Base-by-base conservation (phyloP, 2,888 invertebrate species). In the Thecocarcelia acutangulata region DNA sequence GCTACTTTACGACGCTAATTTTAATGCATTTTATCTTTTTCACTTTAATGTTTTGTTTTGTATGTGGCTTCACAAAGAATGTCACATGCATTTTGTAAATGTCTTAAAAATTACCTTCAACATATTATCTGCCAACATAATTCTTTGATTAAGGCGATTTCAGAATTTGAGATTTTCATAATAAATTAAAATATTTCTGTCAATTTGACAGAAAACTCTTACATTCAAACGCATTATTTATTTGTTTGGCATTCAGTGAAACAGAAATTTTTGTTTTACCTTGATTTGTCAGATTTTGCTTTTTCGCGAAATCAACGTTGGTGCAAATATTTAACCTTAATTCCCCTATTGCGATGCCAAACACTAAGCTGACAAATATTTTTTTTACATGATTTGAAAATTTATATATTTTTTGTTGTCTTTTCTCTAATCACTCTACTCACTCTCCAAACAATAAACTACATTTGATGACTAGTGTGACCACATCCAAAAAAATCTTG, bases 391-490 rank as follows among this genome's bases (percentile, higher is more conserved):
- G 50, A 70, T 61, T 68, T 61, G 58, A 33, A 33, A 9, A 33
- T 24, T 12, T 42, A 11, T 12, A 28, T 64, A 46, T 77, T 24
- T 46, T 69, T 37, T 24, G 12, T 5, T 68, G 5, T 33, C 12
- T 8, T 40, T 21, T 6, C 33, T 76, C 61, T 69, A 61, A 76
- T 66, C 72, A 70, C 42, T 72, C 37, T 48, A 44, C 15, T 58
- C 52, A 17, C 70, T 66, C 46, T 19, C 33, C 19, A 37, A 69
- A 59, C 50, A 17, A 17, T 11, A 17, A 28, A 15, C 8, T 52
- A 15, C 17, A 40, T 15, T 46, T 56, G 82, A 75, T 82, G 82
- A 82, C 82, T 82, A 82, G 78, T 82, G n/a, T n/a, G n/a, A n/a
- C n/a, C n/a, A n/a, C n/a, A n/a, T n/a, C n/a, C n/a, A n/a, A n/a